Base-by-base conservation (phyloP, 2,797 vertebrate genomes). In the Eulemur albifrons region DNA sequence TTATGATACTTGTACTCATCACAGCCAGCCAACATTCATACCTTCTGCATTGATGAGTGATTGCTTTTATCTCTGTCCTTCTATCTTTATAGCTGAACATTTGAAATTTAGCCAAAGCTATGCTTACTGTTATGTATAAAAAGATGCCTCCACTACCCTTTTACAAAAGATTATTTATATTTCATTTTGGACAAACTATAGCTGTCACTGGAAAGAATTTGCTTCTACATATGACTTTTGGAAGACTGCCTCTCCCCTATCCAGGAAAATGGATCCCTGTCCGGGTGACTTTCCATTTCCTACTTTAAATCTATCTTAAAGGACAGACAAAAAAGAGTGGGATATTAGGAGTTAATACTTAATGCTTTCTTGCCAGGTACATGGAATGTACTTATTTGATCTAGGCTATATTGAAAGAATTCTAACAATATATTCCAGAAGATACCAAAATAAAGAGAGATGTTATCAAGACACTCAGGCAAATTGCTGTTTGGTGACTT, bases 261-360 rank as follows among this genome's bases (percentile, higher is more conserved):
- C 10, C 9, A 95, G 45, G 50, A 92, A 93, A 93, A 83, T 30
- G 90, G 52, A 73, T 59, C 67, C 45, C 81, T 52, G 48, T 35
- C 91, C 77, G 32, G 87, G n/a, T 93, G 17, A 57, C 45, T 48
- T 96, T 94, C 38, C 57, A 79, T 83, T 95, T 96, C 79, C 32
- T 61, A 84, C 45, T 93, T 95, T 76, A 94, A 93, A 18, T 95
- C 45, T 79, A 81, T n/a, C 35, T 73, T 81, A 95, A 88, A 95
- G 35, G 48, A 70, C 5, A 40, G 45, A 86, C 40, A 38, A 82
- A 88, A 80, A 72, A 48, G 13, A 73, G 7, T n/a, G 85, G 12
- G 4, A 7, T 80, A 63, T 50, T 86, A 52, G 57, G 23, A 88
- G 65, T 88, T 85, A 82, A 97, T 85, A 17, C 57, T 85, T 95